Evolutionary conservation across 2,797 vertebrate genomes (phyloP).

Genomic region (Sebastes hopkinsi): DNA sequence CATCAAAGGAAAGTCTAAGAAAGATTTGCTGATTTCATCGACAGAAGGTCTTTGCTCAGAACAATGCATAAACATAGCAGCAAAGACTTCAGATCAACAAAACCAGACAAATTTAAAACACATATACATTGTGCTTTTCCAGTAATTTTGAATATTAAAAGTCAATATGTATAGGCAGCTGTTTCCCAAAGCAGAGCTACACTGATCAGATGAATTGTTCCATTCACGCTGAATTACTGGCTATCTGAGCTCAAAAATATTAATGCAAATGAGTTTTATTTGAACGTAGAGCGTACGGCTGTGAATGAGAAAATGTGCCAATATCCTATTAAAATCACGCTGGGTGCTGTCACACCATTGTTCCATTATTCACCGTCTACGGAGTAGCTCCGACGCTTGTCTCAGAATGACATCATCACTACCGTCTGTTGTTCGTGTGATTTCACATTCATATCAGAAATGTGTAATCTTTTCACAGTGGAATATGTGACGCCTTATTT

Average conservation of each 20-base stretch:
- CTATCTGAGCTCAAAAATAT: not conserved
- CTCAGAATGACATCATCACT: not conserved
- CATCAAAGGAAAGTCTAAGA: not conserved
- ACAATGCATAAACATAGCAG: not conserved
- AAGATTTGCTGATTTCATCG: not conserved
- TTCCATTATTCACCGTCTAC: not conserved
- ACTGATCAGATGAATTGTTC: not conserved
- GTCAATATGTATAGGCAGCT: not conserved
- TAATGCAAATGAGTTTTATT: slow-evolving; percentile 24
- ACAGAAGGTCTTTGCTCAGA: not conserved
- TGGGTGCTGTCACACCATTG: slow-evolving; percentile 18
- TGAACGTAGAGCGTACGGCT: not conserved
- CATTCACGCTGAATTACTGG: not conserved
- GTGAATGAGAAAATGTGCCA: not conserved
- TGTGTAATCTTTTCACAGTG: not conserved
- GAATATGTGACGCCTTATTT: not conserved
- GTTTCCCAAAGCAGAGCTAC: not conserved
- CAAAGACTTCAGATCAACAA: not conserved
- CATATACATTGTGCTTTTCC: not conserved
- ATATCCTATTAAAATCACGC: slow-evolving; percentile 36
- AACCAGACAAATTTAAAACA: not conserved
- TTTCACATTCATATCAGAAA: not conserved
- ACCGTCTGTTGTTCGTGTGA: not conserved
- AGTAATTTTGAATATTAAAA: not conserved
- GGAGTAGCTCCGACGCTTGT: not conserved